Percentiles rank a stretch among this genome's conserved stretches.
phyloP scores from a whole-genome alignment of 2,797 vertebrate species.

The Emys orbicularis region DNA sequence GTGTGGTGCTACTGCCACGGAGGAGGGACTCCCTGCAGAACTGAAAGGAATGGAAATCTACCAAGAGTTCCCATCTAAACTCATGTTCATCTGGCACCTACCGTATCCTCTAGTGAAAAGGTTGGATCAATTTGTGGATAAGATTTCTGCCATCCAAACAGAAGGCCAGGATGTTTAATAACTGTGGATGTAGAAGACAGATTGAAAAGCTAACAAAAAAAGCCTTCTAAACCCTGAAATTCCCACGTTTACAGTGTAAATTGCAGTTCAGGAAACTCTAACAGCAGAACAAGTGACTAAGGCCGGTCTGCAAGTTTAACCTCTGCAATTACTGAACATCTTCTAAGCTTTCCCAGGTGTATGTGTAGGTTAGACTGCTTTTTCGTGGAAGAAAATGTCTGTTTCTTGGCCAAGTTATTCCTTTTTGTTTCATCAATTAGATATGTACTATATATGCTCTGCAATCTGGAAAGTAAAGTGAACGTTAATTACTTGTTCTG shows the following conservation, averaged over 20 bases:
- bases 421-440: conserved; percentile 49
- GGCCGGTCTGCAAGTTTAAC: conserved; percentile 46
- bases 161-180: conserved; percentile 21
- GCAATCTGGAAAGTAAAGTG: not conserved
- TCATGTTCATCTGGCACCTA: not conserved
- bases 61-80: not conserved
- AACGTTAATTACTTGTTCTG: conserved; percentile 16
- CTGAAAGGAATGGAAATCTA: not conserved
- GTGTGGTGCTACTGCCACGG: conserved; percentile 16
- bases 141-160: not conserved
- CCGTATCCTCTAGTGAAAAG: conserved; percentile 20
- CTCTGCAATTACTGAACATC: conserved; percentile 45
- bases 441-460: conserved; percentile 6
- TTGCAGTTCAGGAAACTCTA: conserved; percentile 38
- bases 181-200: not conserved
- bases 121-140: not conserved
- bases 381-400: not conserved
- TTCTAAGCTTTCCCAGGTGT: conserved; percentile 43
- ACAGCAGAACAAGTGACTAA: conserved; percentile 18
- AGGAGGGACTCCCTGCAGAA: conserved; percentile 30
- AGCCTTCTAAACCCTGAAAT: not conserved
- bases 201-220: not conserved
- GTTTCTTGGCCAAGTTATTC: conserved; percentile 32
- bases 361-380: conserved; percentile 44
- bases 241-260: conserved; percentile 10